phyloP scores from a whole-genome alignment of 2,797 vertebrate genomes.

The Schizopygopsis pylzovi region DNA sequence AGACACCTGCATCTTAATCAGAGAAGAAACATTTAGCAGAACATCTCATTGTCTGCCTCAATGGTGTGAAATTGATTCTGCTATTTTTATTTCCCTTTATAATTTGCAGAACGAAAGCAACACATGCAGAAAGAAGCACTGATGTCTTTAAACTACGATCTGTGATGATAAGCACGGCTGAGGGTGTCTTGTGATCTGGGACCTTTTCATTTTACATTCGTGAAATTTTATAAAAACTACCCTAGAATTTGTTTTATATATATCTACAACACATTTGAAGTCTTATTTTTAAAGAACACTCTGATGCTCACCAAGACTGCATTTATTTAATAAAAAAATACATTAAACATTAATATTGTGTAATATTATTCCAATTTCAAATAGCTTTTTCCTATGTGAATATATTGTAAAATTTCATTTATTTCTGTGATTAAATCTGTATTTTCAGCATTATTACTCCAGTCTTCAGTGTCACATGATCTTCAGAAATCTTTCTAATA shows the following conservation, averaged over 20 bases:
- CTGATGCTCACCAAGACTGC: not conserved
- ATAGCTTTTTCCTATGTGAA: no score
- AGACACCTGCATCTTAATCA: slow-evolving; percentile 69
- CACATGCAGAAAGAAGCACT: slow-evolving; percentile 67
- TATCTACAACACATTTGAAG: no score
- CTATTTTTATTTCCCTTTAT: slow-evolving; percentile 73
- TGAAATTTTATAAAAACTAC: not conserved
- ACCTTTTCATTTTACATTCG: not conserved
- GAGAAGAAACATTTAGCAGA: slow-evolving; percentile 54
- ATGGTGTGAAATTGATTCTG: slow-evolving; percentile 69
- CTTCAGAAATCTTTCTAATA: not conserved
- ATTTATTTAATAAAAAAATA: not conserved
- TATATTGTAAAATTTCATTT: not conserved
- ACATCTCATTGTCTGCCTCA: slow-evolving; percentile 66
- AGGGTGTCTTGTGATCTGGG: slow-evolving; percentile 13
- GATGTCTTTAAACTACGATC: slow-evolving; percentile 24
- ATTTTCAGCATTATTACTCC: not conserved
- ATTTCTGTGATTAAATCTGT: not conserved
- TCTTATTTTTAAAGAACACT: not conserved
- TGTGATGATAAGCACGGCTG: slow-evolving; percentile 32
- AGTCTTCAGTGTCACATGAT: no score
- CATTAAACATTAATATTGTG: not conserved
- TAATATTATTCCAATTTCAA: not conserved
- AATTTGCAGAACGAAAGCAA: slow-evolving; percentile 77
- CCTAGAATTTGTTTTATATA: no score